Conservation (phyloP, 2,888 invertebrate species). For the Dichetophora obliterata region DNA sequence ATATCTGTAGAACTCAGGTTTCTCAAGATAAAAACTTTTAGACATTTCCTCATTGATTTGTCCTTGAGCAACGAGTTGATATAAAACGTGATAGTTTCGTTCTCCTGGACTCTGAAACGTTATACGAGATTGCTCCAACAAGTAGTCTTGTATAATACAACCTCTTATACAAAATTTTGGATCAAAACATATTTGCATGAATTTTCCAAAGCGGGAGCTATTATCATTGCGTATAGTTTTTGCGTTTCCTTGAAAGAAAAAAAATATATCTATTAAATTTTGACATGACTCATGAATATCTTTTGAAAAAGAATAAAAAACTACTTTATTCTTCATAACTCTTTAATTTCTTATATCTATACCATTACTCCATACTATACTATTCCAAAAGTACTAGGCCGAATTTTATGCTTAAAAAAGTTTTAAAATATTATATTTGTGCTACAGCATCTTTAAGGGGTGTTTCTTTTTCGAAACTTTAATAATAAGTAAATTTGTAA, state of each 20-base stretch:
- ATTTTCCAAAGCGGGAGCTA: conserved; percentile 94
- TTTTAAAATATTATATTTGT: no score
- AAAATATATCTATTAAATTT: conserved; percentile 10
- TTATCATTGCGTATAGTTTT: conserved; percentile 95
- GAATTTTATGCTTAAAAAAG: no score
- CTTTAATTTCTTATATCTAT: no score
- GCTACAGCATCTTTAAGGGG: no score
- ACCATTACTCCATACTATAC: no score
- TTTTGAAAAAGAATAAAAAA: no score
- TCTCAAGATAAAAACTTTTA: conserved; percentile 79
- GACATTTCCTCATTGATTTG: conserved; percentile 83
- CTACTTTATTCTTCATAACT: no score
- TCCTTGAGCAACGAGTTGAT: conserved; percentile 90
- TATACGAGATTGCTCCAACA: conserved; percentile 90
- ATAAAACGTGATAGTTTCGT: conserved; percentile 92
- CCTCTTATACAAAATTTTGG: conserved; percentile 90
- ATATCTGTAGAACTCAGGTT: conserved; percentile 85
- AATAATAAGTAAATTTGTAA: no score
- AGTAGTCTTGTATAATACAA: conserved; percentile 91
- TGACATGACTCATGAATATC: no score
- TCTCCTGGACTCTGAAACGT: conserved; percentile 90
- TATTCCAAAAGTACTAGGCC: no score
- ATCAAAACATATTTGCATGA: conserved; percentile 94
- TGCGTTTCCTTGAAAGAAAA: conserved; percentile 80
- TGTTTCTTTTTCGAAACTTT: no score